phyloP scores from a whole-genome alignment of 2,888 invertebrate genomes.

The Nyleta sp. region DNA sequence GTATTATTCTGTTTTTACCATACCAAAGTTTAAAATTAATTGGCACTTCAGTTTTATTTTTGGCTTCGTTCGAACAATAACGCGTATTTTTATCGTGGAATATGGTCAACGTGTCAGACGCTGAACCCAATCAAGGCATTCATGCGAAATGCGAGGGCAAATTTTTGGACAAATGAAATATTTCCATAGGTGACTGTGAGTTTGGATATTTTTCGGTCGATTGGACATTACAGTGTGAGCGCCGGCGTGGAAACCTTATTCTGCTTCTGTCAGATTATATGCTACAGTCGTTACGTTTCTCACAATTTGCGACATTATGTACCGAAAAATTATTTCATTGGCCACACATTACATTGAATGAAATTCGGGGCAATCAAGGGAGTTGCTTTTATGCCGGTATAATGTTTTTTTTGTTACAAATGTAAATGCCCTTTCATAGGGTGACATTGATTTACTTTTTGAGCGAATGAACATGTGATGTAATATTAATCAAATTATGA shows the following conservation, averaged over 20 bases:
- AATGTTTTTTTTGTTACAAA: slow-evolving; percentile 31
- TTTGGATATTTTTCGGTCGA: slow-evolving; percentile 79
- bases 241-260: slow-evolving; percentile 74
- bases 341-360: slow-evolving; percentile 38
- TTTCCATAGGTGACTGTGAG: slow-evolving; percentile 75
- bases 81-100: slow-evolving; percentile 64
- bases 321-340: slow-evolving; percentile 59
- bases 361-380: slow-evolving; percentile 25
- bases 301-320: slow-evolving; percentile 62
- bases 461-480: too few relatives aligned
- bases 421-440: slow-evolving; percentile 24
- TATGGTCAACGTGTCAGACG: slow-evolving; percentile 55
- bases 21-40: slow-evolving; percentile 32
- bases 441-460: slow-evolving; percentile 32
- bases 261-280: slow-evolving; percentile 68
- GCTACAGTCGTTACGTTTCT: slow-evolving; percentile 56
- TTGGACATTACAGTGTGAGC: slow-evolving; percentile 75
- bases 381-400: slow-evolving; percentile 17
- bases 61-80: slow-evolving; percentile 58
- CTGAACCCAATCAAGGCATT: slow-evolving; percentile 60
- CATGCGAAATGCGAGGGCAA: slow-evolving; percentile 70
- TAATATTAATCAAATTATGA: too few relatives aligned
- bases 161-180: slow-evolving; percentile 76
- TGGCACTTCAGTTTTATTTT: slow-evolving; percentile 34
- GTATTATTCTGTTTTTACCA: not conserved